Evolutionary conservation across 2,797 vertebrate genomes (phyloP), one percentile per base, ranked within the genome.

Genomic region (Rhynchonycteris naso): DNA sequence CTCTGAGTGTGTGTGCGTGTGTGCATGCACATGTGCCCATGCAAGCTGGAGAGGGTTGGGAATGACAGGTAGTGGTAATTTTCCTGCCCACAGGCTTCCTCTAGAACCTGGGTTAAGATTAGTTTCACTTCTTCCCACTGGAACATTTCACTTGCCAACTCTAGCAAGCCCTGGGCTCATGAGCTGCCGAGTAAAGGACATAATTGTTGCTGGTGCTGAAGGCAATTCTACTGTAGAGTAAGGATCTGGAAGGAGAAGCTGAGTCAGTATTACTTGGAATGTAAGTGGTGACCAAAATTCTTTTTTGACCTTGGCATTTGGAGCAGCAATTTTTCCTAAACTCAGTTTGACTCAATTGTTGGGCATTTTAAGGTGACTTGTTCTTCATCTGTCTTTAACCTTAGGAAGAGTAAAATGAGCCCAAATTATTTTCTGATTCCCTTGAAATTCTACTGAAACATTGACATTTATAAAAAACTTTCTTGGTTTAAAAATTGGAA

Each of bases 391-490:
- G 19, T 4, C 54, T 91, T 91, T 95, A 92, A 79, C 84, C 88
- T 90, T 50, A 85, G 9, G 3, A 2, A 88, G 69, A 90, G 33
- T 24, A 79, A 93, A 93, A 85, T 69, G 33, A 95, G 19, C 47
- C 38, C 30, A 94, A 95, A 97, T 94, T 81, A 66, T 93, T 88
- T 97, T 93, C 83, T 91, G 95, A 96, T 83, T 95, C 61, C 95
- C 63, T 97, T 58, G 35, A 94, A 96, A 97, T 95, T 91, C 61
- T 65, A 83, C 74, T 68, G 81, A 84, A 78, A 91, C 33, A 47
- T 87, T 92, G 50, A 7, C 58, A 86, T 59, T 93, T 96, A 88
- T 93, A n/a, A 74, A 93, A 93, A 87, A 94, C 50, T 72, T 87
- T 52, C 18, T 88, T 96, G 69, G 91, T 88, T 87, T 83, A 89